A percentile compares a stretch with the other conserved stretches of the same genome.
Evolutionary conservation across 1,140 invertebrate genomes (phyloP).

Genomic region (Drosophila takahashii): DNA sequence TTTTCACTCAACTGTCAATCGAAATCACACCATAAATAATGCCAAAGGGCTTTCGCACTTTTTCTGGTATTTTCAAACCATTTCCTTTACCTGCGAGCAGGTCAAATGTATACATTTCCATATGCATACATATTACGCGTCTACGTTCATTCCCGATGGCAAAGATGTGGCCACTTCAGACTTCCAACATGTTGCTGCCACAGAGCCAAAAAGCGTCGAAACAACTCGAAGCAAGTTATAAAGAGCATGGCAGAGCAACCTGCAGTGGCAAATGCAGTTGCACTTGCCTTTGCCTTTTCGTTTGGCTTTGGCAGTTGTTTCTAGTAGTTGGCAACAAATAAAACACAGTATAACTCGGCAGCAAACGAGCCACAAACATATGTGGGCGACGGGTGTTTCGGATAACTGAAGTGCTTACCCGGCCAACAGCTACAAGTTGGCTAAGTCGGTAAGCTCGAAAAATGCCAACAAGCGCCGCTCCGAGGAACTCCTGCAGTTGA

Average conservation of each 20-base stretch:
- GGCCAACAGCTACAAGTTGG: conserved; percentile 65
- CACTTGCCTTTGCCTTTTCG: conserved; percentile 21
- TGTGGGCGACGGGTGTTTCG: conserved; percentile 29
- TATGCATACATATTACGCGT: background rate
- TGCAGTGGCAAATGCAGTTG: conserved; percentile 22
- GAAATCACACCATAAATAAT: conserved; percentile 23
- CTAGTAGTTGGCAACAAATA: conserved; percentile 45
- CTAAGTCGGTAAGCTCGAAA: conserved; percentile 71
- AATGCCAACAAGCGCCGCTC: conserved; percentile 65
- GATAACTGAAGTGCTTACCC: conserved; percentile 51
- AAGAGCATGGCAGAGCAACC: conserved; percentile 42
- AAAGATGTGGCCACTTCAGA: conserved; percentile 43
- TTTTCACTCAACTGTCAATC: background rate
- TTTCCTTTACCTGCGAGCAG: conserved; percentile 2
- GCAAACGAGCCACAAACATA: conserved; percentile 37
- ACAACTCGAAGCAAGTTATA: conserved; percentile 32
- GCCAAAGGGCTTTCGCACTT: conserved; percentile 15
- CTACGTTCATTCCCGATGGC: conserved; percentile 14
- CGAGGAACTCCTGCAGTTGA: conserved; percentile 61
- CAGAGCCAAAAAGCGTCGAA: conserved; percentile 3
- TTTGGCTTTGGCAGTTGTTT: conserved; percentile 46
- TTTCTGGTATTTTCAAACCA: conserved; percentile 8
- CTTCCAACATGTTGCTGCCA: conserved; percentile 33
- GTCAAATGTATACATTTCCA: conserved; percentile 20
- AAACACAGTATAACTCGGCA: conserved; percentile 32